Conservation (phyloP, 2,113 vertebrate genomes). For the Cricetomys ansorgei region DNA sequence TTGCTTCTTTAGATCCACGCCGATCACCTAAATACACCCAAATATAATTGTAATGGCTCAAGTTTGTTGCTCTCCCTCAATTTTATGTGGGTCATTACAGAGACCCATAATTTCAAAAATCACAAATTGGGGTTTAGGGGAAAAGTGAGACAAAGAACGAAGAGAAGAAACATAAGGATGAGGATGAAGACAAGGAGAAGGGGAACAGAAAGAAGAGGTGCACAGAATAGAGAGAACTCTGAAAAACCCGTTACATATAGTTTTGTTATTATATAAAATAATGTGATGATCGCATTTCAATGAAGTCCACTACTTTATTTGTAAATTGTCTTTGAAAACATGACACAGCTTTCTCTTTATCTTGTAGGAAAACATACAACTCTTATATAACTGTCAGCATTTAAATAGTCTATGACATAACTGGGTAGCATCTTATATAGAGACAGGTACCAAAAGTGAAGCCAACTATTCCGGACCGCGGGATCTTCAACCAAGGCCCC, state of each 20-base stretch:
- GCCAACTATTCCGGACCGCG: too few species aligned
- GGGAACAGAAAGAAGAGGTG: neutral
- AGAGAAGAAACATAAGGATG: neutral
- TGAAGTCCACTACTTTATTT: neutral
- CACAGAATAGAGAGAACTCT: neutral
- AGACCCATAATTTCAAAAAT: neutral
- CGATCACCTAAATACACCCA: neutral
- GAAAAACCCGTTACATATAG: neutral
- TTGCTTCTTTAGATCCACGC: neutral
- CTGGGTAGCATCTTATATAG: neutral
- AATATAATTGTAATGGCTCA: neutral
- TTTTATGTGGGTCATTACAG: neutral
- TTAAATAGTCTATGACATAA: conserved; percentile 36
- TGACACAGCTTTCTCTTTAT: neutral
- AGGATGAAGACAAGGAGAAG: neutral
- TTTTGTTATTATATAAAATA: neutral
- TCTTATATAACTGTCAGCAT: neutral
- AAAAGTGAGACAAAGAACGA: neutral
- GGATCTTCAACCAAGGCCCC: too few species aligned
- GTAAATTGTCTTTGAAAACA: conserved; percentile 48
- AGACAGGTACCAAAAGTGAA: neutral
- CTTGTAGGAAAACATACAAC: neutral
- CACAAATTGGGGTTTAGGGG: neutral
- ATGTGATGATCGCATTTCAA: neutral
- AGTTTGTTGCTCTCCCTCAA: neutral